These are phyloP conservation scores for Lingula anatina DNA, from an alignment of 2,888 invertebrate species.

Conservation along the genomic window DNA sequence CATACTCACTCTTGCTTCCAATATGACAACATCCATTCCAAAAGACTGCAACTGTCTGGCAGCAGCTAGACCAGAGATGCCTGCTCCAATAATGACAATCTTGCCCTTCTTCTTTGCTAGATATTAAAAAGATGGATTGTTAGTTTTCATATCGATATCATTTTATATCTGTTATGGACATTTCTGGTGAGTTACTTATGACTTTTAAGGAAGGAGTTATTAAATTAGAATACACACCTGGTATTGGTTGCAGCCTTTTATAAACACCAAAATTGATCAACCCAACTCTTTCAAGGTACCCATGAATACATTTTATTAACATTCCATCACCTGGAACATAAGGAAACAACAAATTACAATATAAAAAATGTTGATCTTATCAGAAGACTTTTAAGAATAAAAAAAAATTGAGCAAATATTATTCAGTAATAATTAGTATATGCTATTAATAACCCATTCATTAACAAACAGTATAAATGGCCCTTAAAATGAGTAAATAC, in stretches of 20 bases:
- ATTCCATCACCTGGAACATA: conserved; percentile 62
- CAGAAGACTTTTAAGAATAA: too few species aligned
- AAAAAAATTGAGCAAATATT: too few species aligned
- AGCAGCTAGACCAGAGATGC: conserved; percentile 90
- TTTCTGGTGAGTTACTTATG: too few species aligned
- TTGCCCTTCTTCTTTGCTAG: conserved; percentile 55
- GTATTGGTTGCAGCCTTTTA: conserved; percentile 67
- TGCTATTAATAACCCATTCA: too few species aligned
- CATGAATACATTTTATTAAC: conserved; percentile 77
- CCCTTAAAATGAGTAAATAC: too few species aligned
- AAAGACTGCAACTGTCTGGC: conserved; percentile 92
- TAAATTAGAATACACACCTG: too few species aligned
- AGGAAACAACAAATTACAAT: background rate
- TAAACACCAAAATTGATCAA: conserved; percentile 97
- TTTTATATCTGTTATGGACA: too few species aligned
- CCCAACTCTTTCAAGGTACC: conserved; percentile 90
- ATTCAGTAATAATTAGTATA: too few species aligned
- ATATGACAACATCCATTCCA: conserved; percentile 88
- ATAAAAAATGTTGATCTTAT: background rate
- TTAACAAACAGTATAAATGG: too few species aligned
- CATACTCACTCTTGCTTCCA: conserved; percentile 55
- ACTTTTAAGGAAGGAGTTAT: too few species aligned
- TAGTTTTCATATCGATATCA: too few species aligned
- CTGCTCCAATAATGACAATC: conserved; percentile 67
- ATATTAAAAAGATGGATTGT: conserved; percentile 5